A percentile compares a stretch with the other conserved stretches of the same genome.
Evolutionary conservation across 2,888 invertebrate genomes (phyloP).

Genomic region (Apamea epomidion): DNA sequence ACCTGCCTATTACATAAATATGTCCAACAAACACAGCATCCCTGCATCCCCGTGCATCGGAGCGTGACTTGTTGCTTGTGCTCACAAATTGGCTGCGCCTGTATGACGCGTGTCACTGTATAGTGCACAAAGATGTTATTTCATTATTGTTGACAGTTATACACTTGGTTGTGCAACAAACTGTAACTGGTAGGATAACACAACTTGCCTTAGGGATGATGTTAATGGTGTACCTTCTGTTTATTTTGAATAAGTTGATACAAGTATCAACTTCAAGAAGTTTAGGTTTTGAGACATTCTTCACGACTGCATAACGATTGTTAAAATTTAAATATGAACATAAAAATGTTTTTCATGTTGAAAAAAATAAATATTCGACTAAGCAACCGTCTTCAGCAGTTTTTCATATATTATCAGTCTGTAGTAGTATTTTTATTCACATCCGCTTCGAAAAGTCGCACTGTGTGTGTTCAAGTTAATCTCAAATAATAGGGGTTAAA

Average conservation of each 20-base stretch:
- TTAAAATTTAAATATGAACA: not conserved
- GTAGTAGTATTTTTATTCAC: not conserved
- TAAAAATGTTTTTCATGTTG: not conserved
- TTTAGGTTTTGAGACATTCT: not conserved
- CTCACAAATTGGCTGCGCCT: slow-evolving; percentile 12
- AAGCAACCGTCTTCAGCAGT: not conserved
- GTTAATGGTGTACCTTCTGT: not conserved
- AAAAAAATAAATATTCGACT: not conserved
- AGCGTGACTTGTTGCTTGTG: slow-evolving; percentile 39
- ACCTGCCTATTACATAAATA: slow-evolving; percentile 7
- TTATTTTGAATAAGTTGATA: too few relatives aligned
- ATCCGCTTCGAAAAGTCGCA: not conserved
- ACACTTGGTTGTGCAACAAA: not conserved
- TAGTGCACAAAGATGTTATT: too few relatives aligned
- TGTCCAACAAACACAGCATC: slow-evolving; percentile 10
- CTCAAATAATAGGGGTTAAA: too few relatives aligned
- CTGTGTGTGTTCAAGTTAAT: not conserved
- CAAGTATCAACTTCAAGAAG: too few relatives aligned
- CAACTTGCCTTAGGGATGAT: not conserved
- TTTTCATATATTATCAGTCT: not conserved
- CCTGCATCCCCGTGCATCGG: not conserved
- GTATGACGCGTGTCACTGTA: not conserved
- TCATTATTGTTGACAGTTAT: not conserved
- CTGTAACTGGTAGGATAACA: not conserved
- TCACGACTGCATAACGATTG: too few relatives aligned